Evolutionary conservation across 2,797 vertebrate genomes (phyloP), one percentile per base, ranked within the genome.

Genomic region (Alosa sapidissima): DNA sequence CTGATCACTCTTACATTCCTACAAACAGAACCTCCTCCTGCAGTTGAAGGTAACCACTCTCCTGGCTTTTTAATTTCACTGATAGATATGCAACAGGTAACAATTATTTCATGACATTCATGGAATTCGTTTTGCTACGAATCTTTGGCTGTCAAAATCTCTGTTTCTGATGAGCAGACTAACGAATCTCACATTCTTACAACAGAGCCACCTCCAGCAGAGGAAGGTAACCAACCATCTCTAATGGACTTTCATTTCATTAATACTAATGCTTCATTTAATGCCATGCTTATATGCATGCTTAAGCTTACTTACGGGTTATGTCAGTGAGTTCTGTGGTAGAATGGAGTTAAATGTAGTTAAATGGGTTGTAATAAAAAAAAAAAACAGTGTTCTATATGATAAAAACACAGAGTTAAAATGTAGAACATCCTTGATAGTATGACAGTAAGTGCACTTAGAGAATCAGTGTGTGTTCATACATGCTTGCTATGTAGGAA

Each of bases 221-320:
- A 82, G 5, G 83, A 87, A 89, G 86, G 86, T 86, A 86, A 87
- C 72, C 72, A 86, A 87, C 58, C 14, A 47, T 47, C 14, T 47
- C 19, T 21, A 45, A 78, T 78, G 41, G 0, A 0, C 11, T 47
- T 45, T 78, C 13, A 45, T 47, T 78, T 16, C 41, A 41, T 41
- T 4, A 41, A 41, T 41, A 41, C 41, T 41, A 41, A 41, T 41
- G 41, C 41, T 41, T 41, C 41, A 41, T 41, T 41, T 41, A 41
- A 41, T 41, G 41, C 41, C 41, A 41, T 41, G 4, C 4, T 41
- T 41, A 41, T 41, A 41, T 41, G 41, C 41, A 41, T 41, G 41
- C 41, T 41, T 41, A 10, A 8, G 49, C 11, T 51, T 9, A 9
- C 49, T 51, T 51, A 51, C 28, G 28, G 28, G 28, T 28, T 51